These are phyloP conservation scores for Drosophila sp. DNA, from an alignment of 1,140 invertebrate genomes.

Conservation along the genomic window DNA sequence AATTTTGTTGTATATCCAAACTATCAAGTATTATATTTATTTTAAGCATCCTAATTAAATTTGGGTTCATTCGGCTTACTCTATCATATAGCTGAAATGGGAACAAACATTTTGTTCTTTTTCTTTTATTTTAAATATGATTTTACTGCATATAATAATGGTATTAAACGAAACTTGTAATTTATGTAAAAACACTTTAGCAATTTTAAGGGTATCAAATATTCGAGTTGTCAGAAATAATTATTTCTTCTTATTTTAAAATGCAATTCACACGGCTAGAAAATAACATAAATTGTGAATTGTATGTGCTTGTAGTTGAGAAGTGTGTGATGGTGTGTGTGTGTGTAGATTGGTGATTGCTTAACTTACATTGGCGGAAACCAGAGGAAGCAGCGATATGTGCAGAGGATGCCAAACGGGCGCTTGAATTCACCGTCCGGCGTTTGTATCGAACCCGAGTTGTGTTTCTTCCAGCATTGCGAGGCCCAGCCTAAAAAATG, in stretches of 20 bases:
- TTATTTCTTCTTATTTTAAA: constrained; percentile 59
- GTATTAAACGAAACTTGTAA: too few relatives aligned
- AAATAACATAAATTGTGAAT: constrained; percentile 75
- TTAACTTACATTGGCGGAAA: constrained; percentile 84
- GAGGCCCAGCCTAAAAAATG: constrained; percentile 70
- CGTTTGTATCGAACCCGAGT: constrained; percentile 81
- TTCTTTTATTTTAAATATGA: background rate
- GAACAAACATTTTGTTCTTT: too few relatives aligned
- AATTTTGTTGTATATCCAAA: too few relatives aligned
- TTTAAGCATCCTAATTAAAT: too few relatives aligned
- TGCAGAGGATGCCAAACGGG: constrained; percentile 82
- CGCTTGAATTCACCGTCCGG: constrained; percentile 82
- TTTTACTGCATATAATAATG: too few relatives aligned
- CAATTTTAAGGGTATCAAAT: background rate
- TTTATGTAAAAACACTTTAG: too few relatives aligned
- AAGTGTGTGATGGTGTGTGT: constrained; percentile 20
- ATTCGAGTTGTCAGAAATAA: background rate
- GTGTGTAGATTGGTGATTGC: constrained; percentile 46
- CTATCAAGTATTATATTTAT: too few relatives aligned
- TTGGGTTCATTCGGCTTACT: too few relatives aligned
- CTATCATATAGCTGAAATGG: too few relatives aligned
- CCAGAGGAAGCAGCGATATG: constrained; percentile 83
- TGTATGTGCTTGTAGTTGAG: constrained; percentile 40
- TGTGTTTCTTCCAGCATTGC: constrained; percentile 83
- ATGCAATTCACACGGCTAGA: constrained; percentile 71